Evolutionary conservation across 2,888 invertebrate species (phyloP).

Genomic region (Polyommatus icarus): DNA sequence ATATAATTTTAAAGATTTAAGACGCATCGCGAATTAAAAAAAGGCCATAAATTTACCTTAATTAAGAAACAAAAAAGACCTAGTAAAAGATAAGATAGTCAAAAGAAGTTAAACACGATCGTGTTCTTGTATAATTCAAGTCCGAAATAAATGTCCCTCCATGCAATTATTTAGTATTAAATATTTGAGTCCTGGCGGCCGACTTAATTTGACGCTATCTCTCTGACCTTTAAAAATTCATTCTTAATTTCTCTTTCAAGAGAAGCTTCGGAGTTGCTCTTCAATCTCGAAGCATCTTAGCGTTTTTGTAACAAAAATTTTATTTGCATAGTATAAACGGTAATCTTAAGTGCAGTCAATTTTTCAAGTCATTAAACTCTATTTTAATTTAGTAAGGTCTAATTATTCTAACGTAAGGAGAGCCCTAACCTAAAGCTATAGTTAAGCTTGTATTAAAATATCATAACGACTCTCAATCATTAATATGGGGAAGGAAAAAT

Average conservation of each 20-base stretch:
- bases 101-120: not conserved
- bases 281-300: constrained; percentile 12
- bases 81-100: not conserved
- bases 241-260: constrained; percentile 45
- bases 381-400: too few relatives aligned
- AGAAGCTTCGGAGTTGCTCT: constrained; percentile 34
- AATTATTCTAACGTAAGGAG: too few relatives aligned
- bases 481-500: too few relatives aligned
- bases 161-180: constrained; percentile 18
- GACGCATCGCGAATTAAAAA: too few relatives aligned
- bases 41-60: not conserved
- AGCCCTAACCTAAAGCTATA: too few relatives aligned
- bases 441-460: too few relatives aligned
- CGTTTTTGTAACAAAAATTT: constrained; percentile 4
- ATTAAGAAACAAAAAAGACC: not conserved
- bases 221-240: constrained; percentile 46
- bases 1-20: too few relatives aligned
- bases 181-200: constrained; percentile 32
- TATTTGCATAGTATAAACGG: not conserved
- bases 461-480: too few relatives aligned
- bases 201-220: constrained; percentile 43
- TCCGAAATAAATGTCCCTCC: not conserved
- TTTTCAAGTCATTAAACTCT: not conserved
- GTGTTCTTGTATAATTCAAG: not conserved
- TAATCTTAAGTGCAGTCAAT: not conserved